Percentiles rank a stretch among this genome's conserved stretches.
Conservation (phyloP, 1,140 invertebrate genomes). For the Drosophila ananassae region DNA sequence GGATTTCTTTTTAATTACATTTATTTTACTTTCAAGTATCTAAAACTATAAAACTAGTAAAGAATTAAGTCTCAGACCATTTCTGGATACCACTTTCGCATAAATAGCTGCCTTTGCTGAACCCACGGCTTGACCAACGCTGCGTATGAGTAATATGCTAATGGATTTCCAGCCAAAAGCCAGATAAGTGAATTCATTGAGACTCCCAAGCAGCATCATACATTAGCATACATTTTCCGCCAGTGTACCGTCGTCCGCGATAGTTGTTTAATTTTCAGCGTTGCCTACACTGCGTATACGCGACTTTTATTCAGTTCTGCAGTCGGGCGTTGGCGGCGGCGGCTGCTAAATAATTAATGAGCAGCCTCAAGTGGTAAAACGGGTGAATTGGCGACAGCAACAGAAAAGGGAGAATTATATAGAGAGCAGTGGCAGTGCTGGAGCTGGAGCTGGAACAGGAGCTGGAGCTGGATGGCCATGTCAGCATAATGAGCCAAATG, state of each 20-base stretch:
- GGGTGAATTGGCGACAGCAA: neutral
- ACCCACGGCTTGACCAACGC: neutral
- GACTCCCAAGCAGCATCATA: neutral
- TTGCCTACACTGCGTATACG: constrained; percentile 68
- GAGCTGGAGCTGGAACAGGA: too few species aligned
- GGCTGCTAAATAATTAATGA: constrained; percentile 77
- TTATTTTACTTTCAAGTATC: neutral
- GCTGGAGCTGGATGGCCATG: constrained; percentile 36
- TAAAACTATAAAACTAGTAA: neutral
- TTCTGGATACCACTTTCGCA: neutral
- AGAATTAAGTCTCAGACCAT: neutral
- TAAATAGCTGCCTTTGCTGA: neutral
- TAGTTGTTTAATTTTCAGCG: constrained; percentile 62
- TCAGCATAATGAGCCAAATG: constrained; percentile 70
- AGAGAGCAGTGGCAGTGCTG: neutral
- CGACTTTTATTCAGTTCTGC: constrained; percentile 68
- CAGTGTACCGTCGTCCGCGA: constrained; percentile 10
- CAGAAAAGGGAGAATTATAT: neutral
- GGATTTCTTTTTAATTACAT: too few species aligned
- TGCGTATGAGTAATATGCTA: constrained; percentile 4
- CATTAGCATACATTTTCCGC: constrained; percentile 12
- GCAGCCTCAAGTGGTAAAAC: constrained; percentile 54
- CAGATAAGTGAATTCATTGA: constrained; percentile 3
- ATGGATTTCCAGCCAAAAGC: neutral
- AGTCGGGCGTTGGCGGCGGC: constrained; percentile 60